phyloP scores from a whole-genome alignment of 2,888 invertebrate species.

The Nesidiocoris tenuis region DNA sequence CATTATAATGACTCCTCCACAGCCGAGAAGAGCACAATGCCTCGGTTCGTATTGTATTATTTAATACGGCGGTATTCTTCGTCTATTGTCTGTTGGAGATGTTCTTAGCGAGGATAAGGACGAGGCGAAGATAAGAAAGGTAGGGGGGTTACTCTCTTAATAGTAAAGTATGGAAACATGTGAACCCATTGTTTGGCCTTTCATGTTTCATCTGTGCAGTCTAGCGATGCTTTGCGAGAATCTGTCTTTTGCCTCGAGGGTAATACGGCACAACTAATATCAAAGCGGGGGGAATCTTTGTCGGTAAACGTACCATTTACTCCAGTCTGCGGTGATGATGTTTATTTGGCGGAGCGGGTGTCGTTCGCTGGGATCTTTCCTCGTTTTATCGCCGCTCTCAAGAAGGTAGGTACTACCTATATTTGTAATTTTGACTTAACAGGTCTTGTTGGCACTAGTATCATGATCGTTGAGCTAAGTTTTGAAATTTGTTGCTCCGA shows the following conservation, averaged over 20 bases:
- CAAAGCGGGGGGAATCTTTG: no score
- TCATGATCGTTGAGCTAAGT: no score
- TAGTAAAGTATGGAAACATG: slow-evolving; percentile 36
- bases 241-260: not conserved
- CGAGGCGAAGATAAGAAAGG: slow-evolving; percentile 1
- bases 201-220: not conserved
- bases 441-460: no score
- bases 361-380: no score
- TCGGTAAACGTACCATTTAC: no score
- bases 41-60: slow-evolving; percentile 36
- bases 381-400: no score
- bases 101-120: not conserved
- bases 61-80: slow-evolving; percentile 11
- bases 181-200: slow-evolving; percentile 24
- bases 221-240: not conserved
- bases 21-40: slow-evolving; percentile 9
- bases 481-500: no score
- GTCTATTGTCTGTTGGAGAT: slow-evolving; percentile 20
- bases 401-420: no score
- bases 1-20: slow-evolving; percentile 23
- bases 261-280: no score
- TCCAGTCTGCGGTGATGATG: no score
- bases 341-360: no score
- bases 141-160: slow-evolving; percentile 9
- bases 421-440: no score